phyloP scores from a whole-genome alignment of 2,888 invertebrate species.

The Phorcus lineatus region DNA sequence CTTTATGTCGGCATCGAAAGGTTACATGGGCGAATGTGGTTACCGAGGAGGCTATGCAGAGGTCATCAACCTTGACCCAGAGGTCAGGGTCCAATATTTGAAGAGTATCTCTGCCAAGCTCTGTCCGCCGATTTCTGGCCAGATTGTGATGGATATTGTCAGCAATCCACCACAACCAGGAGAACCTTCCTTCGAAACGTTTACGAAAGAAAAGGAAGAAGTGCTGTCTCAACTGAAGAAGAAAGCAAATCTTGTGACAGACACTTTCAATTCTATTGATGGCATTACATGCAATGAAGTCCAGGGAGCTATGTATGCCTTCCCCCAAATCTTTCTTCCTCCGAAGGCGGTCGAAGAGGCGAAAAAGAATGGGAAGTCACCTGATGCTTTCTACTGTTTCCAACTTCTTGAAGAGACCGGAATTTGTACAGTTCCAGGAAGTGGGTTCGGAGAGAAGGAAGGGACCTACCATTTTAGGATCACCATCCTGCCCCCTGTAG shows the following conservation, averaged over 20 bases:
- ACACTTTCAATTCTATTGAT: conserved; percentile 92
- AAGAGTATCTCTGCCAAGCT: conserved; percentile 91
- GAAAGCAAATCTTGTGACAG: conserved; percentile 89
- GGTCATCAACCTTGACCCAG: conserved; percentile 88
- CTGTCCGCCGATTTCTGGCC: conserved; percentile 94
- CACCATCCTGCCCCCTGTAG: conserved; percentile 94
- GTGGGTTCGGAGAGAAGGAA: conserved; percentile 94
- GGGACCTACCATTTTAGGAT: conserved; percentile 97
- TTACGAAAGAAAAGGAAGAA: conserved; percentile 81
- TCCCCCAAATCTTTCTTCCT: conserved; percentile 90
- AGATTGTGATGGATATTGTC: conserved; percentile 88
- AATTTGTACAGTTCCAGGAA: conserved; percentile 91
- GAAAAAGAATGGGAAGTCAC: conserved; percentile 79
- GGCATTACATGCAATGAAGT: conserved; percentile 90
- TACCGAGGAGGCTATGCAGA: conserved; percentile 96
- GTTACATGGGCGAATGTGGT: conserved; percentile 86
- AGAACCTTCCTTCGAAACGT: conserved; percentile 85
- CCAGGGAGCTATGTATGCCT: conserved; percentile 99
- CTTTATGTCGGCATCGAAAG: conserved; percentile 97
- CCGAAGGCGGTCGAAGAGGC: conserved; percentile 90
- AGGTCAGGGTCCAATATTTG: conserved; percentile 80
- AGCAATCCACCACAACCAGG: conserved; percentile 90
- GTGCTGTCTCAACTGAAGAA: conserved; percentile 85
- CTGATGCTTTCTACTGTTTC: conserved; percentile 96
- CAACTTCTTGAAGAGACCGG: conserved; percentile 90